Conservation (phyloP, 2,113 vertebrate species). For the Triplophysa siluroides region DNA sequence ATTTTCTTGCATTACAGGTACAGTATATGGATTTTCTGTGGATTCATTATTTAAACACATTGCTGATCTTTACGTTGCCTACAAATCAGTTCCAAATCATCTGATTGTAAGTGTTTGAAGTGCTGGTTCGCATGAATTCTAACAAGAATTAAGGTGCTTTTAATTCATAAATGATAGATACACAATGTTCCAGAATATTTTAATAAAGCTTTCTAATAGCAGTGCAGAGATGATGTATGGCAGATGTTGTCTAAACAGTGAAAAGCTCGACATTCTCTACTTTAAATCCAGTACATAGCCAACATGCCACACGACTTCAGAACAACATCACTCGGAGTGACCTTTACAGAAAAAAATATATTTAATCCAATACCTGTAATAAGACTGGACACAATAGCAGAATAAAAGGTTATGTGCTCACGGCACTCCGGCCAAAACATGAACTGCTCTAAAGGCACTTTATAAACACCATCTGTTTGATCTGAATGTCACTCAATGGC, state of each 20-base stretch:
- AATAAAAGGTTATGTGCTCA: neutral
- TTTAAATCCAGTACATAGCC: neutral
- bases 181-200: neutral
- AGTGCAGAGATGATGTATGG: neutral
- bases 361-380: neutral
- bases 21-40: neutral
- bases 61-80: neutral
- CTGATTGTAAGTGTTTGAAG: neutral
- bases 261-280: neutral
- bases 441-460: slow-evolving; percentile 1
- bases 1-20: too few species aligned
- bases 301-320: neutral
- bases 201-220: neutral
- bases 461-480: neutral
- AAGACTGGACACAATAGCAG: neutral
- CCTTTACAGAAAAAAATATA: neutral
- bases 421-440: neutral
- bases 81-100: neutral
- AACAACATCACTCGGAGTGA: too few species aligned
- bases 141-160: neutral
- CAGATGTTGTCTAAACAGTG: neutral
- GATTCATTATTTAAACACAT: neutral
- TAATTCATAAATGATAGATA: neutral
- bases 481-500: too few species aligned
- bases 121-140: too few species aligned